A percentile compares a stretch with the other conserved stretches of the same genome.
phyloP scores from a whole-genome alignment of 2,888 invertebrate genomes.

The Spatulosminthurus flaviceps region DNA sequence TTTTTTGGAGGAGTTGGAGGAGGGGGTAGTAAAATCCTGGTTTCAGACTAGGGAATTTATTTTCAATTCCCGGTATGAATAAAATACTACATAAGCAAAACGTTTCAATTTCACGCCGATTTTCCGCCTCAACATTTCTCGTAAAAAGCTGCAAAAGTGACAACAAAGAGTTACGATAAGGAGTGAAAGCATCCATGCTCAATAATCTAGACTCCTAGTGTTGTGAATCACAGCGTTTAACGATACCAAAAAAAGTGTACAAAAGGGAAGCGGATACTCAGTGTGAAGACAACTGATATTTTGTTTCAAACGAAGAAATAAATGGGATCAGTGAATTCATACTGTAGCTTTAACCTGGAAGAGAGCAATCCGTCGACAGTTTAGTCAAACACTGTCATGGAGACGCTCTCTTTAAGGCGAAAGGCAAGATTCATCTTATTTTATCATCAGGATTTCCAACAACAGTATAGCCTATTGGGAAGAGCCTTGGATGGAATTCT shows the following conservation, averaged over 20 bases:
- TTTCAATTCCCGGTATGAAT: too few species aligned
- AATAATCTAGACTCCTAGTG: background rate
- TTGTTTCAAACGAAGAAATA: background rate
- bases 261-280: background rate
- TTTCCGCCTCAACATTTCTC: background rate
- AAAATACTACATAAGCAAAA: background rate
- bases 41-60: background rate
- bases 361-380: constrained; percentile 99
- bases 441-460: background rate
- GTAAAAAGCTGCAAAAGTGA: background rate
- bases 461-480: too few species aligned
- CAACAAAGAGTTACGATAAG: background rate
- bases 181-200: constrained; percentile 1
- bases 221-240: background rate
- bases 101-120: constrained; percentile 6
- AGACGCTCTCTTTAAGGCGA: constrained; percentile 98
- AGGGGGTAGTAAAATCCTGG: background rate
- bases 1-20: background rate
- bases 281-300: background rate
- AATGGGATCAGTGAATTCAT: background rate
- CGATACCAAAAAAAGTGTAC: background rate
- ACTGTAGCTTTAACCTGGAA: constrained; percentile 69
- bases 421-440: constrained; percentile 55
- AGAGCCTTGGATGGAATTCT: background rate
- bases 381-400: constrained; percentile 97